phyloP scores from a whole-genome alignment of 2,888 invertebrate genomes.

The Atrina japonica region DNA sequence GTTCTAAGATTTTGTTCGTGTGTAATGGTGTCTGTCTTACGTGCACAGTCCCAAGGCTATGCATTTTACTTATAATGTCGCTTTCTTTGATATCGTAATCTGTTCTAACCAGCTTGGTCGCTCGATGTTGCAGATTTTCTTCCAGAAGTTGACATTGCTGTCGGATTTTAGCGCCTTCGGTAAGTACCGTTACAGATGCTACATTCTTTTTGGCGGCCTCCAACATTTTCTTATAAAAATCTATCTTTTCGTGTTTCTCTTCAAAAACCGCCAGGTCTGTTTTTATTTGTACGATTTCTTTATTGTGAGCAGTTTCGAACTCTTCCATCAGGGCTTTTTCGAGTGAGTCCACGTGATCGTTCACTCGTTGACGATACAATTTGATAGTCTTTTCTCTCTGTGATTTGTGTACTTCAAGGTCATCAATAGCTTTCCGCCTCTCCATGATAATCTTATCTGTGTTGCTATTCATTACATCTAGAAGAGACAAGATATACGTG shows the following conservation, averaged over 20 bases:
- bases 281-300: conserved; percentile 25
- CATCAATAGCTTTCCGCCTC: conserved; percentile 20
- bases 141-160: conserved; percentile 30
- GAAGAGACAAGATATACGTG: conserved; percentile 16
- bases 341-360: conserved; percentile 29
- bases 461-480: conserved; percentile 36
- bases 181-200: conserved; percentile 26
- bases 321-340: conserved; percentile 27
- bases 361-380: conserved; percentile 20
- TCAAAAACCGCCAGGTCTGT: conserved; percentile 29
- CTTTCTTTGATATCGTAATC: conserved; percentile 26
- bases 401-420: conserved; percentile 19
- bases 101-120: conserved; percentile 19
- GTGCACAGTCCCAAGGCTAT: conserved; percentile 16
- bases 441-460: conserved; percentile 45
- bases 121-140: conserved; percentile 34
- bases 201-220: conserved; percentile 26
- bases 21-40: conserved; percentile 17
- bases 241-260: conserved; percentile 30
- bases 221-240: conserved; percentile 29
- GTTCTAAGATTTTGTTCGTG: conserved; percentile 23
- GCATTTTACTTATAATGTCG: conserved; percentile 22
- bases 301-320: conserved; percentile 21
- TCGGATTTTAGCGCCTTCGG: conserved; percentile 36
- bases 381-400: conserved; percentile 21